Conservation (phyloP, 2,113 vertebrate species). For the Probosciger aterrimus region DNA sequence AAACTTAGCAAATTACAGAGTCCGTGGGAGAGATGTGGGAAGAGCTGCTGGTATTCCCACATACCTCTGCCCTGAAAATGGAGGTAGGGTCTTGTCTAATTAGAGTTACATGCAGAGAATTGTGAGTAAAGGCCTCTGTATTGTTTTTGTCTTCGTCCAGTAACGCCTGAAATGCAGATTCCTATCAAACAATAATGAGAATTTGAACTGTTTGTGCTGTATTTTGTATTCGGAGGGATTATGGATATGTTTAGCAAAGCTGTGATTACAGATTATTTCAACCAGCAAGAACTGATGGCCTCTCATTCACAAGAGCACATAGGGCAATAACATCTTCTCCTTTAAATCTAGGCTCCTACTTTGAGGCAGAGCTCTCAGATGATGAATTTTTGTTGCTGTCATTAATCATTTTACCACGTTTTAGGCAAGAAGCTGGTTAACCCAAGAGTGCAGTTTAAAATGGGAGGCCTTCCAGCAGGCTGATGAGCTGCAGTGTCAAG, state of each 20-base stretch:
- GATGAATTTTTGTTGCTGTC: background rate
- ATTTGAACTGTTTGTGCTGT: background rate
- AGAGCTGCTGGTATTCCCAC: background rate
- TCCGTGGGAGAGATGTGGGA: background rate
- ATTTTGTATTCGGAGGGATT: background rate
- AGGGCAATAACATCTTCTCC: background rate
- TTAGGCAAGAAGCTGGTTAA: conserved; percentile 70
- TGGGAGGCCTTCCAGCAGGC: conserved; percentile 71
- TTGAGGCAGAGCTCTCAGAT: background rate
- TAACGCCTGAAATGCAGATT: background rate
- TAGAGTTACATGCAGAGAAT: background rate
- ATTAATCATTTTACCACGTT: background rate
- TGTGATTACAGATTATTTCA: background rate
- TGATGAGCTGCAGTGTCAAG: conserved; percentile 71
- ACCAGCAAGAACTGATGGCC: background rate
- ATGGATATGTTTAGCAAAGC: background rate
- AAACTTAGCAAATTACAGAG: background rate
- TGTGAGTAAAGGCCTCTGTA: background rate
- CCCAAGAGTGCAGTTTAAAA: conserved; percentile 74
- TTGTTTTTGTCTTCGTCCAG: background rate
- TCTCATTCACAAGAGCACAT: background rate
- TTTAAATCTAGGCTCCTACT: background rate
- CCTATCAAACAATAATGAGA: background rate
- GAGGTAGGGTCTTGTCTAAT: background rate
- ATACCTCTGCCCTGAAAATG: background rate